Evolutionary conservation across 2,797 vertebrate species (phyloP).

Genomic region (Enteromius thamalakanensis): DNA sequence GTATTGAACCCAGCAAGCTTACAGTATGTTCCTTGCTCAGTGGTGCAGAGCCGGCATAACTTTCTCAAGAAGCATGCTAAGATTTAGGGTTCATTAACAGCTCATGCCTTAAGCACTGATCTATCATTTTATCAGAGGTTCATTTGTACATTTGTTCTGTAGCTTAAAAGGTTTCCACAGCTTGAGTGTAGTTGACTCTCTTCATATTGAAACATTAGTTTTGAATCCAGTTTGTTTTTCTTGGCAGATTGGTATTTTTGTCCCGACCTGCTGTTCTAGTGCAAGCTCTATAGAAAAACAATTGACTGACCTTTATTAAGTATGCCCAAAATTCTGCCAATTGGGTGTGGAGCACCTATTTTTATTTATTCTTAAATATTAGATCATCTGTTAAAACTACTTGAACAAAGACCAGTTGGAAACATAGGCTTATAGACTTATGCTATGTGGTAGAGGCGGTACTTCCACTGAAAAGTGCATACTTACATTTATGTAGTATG

Average conservation of each 20-base stretch:
- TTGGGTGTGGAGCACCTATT: not conserved
- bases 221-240: not conserved
- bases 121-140: not conserved
- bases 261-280: not conserved
- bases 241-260: not conserved
- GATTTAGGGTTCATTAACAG: not conserved
- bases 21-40: not conserved
- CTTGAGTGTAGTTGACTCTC: not conserved
- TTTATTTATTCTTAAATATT: not conserved
- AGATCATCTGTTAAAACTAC: not conserved
- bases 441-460: not conserved
- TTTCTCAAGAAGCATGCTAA: not conserved
- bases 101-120: not conserved
- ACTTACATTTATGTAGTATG: not conserved
- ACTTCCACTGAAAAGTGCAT: not conserved
- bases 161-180: not conserved
- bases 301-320: not conserved
- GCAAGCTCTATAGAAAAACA: constrained; percentile 1
- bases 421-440: not conserved
- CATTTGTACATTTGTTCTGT: not conserved
- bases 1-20: not conserved
- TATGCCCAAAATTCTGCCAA: not conserved
- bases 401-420: not conserved
- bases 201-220: not conserved
- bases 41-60: not conserved